These are phyloP conservation scores for Onychomys leucogaster DNA, from an alignment of 2,797 vertebrate genomes.

Conservation along the genomic window DNA sequence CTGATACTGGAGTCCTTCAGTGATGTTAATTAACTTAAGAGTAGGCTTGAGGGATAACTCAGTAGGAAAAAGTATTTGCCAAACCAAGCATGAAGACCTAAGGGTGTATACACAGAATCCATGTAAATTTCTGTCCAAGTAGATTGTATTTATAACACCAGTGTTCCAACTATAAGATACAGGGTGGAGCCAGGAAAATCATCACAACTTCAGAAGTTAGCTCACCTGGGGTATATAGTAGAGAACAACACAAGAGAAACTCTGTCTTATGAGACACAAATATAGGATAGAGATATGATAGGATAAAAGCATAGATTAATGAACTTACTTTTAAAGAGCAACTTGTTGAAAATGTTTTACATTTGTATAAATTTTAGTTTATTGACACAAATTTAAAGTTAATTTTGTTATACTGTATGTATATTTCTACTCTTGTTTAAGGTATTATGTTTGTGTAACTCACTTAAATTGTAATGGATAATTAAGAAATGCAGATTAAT, in stretches of 20 bases:
- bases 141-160: neutral
- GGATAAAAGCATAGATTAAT: no score
- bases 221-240: neutral
- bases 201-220: neutral
- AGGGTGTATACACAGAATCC: neutral
- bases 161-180: neutral
- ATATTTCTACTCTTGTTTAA: no score
- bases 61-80: neutral
- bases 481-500: no score
- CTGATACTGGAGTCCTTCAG: neutral
- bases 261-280: neutral
- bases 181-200: neutral
- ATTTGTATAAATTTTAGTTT: no score
- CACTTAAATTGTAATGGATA: no score
- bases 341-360: no score
- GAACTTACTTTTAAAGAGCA: no score
- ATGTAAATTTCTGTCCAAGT: neutral
- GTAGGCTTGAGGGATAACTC: neutral
- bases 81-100: neutral
- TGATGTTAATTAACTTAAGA: neutral
- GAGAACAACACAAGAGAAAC: neutral
- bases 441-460: no score
- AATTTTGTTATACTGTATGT: no score
- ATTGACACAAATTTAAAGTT: no score
- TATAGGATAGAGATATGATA: no score